Evolutionary conservation across 23 tunicate genomes (phyloP), one percentile per base, ranked within the genome.

Genomic region (Halocynthia roretzi): DNA sequence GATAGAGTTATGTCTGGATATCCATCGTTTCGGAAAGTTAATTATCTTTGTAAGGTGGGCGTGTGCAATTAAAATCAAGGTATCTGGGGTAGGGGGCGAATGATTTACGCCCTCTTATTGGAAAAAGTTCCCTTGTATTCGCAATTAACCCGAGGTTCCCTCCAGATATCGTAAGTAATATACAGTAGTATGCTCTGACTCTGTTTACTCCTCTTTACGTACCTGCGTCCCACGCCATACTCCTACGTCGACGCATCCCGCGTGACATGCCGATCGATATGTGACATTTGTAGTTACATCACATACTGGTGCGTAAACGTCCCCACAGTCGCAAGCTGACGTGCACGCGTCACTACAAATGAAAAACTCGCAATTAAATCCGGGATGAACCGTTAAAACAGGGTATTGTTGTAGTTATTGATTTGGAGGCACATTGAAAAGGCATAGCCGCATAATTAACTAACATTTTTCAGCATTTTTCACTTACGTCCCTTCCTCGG

Each of bases 201-300:
- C 44, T 31, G 1, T 31, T 31, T 31, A 31, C 44, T n/a, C 63
- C 63, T 58, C 17, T 58, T 58, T n/a, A 58, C 63, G 17, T 58
- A 65, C 70, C 70, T 65, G 10, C 10, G 70, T 65, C 31, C 31
- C 31, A 20, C 70, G 22, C 70, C 70, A 65, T 8, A 48, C 22
- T 10, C 70, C 31, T 65, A 65, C 70, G 70, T 65, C 70, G 19
- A n/a, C 77, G 77, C 97, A 91, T 0, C 97, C 97, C 5, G 91
- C 90, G 66, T 81, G 73, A 61, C 97, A 91, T 55, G 97, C 76
- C 12, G 97, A 91, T 49, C 68, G 65, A 69, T 91, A 91, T 53
- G 91, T 91, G 49, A 77, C 70, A 77, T 82, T 81, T 10, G 83
- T 70, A 8, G 82, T 60, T 72, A 85, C 80, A 81, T 91, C 97